Percentiles rank a stretch among this genome's conserved stretches.
phyloP scores from a whole-genome alignment of 2,888 invertebrate species.

The Ischnus inquisitorius region DNA sequence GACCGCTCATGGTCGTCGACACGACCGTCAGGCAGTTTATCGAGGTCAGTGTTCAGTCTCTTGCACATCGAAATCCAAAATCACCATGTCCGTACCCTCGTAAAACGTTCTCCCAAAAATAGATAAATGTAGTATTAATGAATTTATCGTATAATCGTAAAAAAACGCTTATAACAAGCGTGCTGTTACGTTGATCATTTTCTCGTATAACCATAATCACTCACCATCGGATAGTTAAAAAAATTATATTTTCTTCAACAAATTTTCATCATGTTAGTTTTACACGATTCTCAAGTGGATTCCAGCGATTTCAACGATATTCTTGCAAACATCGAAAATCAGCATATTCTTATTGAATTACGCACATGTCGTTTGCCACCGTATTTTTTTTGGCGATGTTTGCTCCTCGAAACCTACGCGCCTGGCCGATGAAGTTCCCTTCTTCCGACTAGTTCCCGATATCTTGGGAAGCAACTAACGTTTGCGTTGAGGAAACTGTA shows the following conservation, averaged over 20 bases:
- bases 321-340: constrained; percentile 33
- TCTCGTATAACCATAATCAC: neutral
- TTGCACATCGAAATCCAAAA: neutral
- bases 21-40: constrained; percentile 94
- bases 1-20: constrained; percentile 96
- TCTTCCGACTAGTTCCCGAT: neutral
- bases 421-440: neutral
- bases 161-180: neutral
- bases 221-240: neutral
- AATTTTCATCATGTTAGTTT: neutral
- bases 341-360: neutral
- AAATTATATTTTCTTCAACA: neutral
- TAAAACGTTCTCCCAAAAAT: neutral
- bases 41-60: constrained; percentile 88
- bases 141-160: neutral
- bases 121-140: neutral
- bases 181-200: neutral
- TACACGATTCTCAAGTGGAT: constrained; percentile 15
- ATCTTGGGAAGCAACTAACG: neutral
- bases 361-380: neutral
- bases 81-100: neutral
- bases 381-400: neutral
- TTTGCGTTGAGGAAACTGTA: constrained; percentile 31
- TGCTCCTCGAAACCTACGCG: neutral
- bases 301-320: constrained; percentile 11